Evolutionary conservation across 2,888 invertebrate genomes (phyloP).

Genomic region (Leptothorax acervorum): DNA sequence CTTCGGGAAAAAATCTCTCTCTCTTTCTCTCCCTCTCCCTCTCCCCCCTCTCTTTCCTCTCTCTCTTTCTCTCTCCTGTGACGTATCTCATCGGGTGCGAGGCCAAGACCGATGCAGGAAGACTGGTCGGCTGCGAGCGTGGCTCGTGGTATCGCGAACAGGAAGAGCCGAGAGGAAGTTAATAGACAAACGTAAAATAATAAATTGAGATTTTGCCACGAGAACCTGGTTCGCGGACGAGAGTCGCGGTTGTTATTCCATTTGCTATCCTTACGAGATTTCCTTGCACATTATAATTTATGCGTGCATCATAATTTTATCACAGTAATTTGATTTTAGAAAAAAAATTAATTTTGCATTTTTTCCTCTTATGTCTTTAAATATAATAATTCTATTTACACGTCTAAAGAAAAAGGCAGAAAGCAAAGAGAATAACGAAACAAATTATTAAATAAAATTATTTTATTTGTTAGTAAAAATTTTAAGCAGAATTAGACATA

Average conservation of each 20-base stretch:
- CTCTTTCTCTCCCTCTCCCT: background rate
- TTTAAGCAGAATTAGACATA: background rate
- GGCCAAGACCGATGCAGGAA: conserved; percentile 58
- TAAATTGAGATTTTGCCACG: conserved; percentile 70
- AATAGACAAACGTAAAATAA: conserved; percentile 64
- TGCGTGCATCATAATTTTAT: background rate
- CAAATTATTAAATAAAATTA: no score
- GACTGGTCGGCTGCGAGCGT: conserved; percentile 61
- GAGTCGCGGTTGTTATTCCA: background rate
- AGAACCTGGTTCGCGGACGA: background rate
- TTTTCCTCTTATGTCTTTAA: background rate
- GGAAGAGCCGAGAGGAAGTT: conserved; percentile 67
- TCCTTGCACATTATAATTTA: background rate
- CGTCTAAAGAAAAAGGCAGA: no score
- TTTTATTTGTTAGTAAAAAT: background rate
- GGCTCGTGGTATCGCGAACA: conserved; percentile 67
- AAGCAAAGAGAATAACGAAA: no score
- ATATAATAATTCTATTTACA: background rate
- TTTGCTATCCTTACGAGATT: conserved; percentile 34
- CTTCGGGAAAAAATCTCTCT: conserved; percentile 72
- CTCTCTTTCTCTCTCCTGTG: conserved; percentile 47
- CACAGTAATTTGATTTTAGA: background rate
- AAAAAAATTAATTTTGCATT: background rate
- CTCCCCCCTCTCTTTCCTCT: conserved; percentile 5
- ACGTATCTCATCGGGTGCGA: conserved; percentile 76